Evolutionary conservation across 2,113 vertebrate genomes (phyloP).

Genomic region (Strix uralensis): DNA sequence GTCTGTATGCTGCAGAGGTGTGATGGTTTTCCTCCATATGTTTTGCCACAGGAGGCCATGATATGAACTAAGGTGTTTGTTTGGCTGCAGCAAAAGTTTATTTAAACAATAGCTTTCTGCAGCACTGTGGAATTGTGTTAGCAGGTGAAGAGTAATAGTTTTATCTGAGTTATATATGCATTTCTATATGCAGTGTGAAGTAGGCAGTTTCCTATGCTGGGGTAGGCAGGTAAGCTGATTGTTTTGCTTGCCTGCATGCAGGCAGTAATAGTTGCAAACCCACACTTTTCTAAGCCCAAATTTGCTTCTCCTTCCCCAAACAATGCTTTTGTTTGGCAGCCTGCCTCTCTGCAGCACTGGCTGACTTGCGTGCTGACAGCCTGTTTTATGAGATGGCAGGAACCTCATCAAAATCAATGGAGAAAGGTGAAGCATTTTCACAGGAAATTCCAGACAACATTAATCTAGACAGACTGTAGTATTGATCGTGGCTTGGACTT

Average conservation of each 20-base stretch:
- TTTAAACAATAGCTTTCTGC: background rate
- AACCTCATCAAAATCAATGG: background rate
- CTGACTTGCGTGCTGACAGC: background rate
- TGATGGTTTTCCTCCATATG: background rate
- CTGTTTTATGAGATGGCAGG: constrained; percentile 13
- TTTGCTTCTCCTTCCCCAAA: background rate
- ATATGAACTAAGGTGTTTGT: background rate
- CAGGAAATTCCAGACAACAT: background rate
- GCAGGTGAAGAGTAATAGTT: background rate
- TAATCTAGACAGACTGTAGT: background rate
- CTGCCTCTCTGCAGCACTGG: background rate
- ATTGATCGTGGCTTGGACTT: background rate
- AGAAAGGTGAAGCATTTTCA: constrained; percentile 1
- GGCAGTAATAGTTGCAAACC: background rate
- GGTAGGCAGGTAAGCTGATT: background rate
- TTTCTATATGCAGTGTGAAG: background rate
- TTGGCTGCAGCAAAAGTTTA: background rate
- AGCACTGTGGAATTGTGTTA: background rate
- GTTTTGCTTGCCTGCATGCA: background rate
- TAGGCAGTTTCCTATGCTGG: background rate
- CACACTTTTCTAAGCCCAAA: background rate
- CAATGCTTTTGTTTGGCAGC: background rate
- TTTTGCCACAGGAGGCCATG: background rate
- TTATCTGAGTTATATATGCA: background rate
- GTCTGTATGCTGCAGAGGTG: background rate